phyloP scores from a whole-genome alignment of 1,140 invertebrate genomes.

The Nasonia vitripennis region DNA sequence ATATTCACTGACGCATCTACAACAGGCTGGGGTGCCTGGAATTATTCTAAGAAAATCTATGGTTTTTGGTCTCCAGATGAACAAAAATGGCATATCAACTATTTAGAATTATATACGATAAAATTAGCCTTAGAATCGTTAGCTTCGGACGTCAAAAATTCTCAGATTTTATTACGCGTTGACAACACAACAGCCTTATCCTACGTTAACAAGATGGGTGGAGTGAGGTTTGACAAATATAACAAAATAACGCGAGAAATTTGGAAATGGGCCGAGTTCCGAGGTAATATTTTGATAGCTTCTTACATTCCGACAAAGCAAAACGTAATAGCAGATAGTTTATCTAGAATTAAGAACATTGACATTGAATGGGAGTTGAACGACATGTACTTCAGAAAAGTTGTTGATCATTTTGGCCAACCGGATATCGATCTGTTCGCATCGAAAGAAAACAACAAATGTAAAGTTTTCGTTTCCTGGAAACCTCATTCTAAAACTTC shows the following conservation, averaged over 20 bases:
- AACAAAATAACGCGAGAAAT: conserved; percentile 12
- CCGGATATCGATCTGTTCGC: conserved; percentile 50
- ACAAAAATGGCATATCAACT: no score
- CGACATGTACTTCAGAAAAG: conserved; percentile 8
- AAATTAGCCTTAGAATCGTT: no score
- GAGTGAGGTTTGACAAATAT: conserved; percentile 5
- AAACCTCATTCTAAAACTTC: not conserved
- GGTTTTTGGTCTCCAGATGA: not conserved
- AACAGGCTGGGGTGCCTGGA: not conserved
- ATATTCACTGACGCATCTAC: not conserved
- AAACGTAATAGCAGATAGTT: conserved; percentile 3
- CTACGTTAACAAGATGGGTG: not conserved
- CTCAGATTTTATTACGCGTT: conserved; percentile 9
- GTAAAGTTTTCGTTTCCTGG: conserved; percentile 42
- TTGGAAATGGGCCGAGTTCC: conserved; percentile 17
- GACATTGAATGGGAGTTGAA: conserved; percentile 28
- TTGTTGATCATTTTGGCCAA: not conserved
- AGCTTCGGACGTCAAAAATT: no score
- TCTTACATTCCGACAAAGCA: conserved; percentile 23
- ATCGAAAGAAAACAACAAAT: conserved; percentile 34
- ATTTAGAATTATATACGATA: no score
- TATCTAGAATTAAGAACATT: conserved; percentile 6
- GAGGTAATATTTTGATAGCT: not conserved
- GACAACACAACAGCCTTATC: conserved; percentile 31
- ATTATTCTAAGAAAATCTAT: not conserved